phyloP scores from a whole-genome alignment of 2,888 invertebrate genomes.

The Lepidochrysops patricia region DNA sequence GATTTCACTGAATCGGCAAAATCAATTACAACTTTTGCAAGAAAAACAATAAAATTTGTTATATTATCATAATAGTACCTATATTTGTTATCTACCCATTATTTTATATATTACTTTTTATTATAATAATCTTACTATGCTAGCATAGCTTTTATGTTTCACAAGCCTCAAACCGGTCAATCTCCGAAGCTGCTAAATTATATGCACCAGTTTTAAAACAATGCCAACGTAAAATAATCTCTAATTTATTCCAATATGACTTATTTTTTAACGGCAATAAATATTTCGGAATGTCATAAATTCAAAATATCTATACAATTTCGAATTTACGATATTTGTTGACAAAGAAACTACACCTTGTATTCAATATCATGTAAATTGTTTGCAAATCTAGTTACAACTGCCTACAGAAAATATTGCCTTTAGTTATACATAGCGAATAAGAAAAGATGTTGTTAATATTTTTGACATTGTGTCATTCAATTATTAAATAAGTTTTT shows the following conservation, averaged over 20 bases:
- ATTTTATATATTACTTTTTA: background rate
- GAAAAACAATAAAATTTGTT: no score
- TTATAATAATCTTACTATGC: background rate
- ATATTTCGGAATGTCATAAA: conserved; percentile 37
- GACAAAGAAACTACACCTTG: background rate
- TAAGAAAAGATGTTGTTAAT: background rate
- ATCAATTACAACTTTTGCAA: no score
- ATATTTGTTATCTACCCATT: no score
- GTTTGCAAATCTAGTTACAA: background rate
- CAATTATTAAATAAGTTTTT: no score
- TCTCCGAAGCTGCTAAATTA: conserved; percentile 45
- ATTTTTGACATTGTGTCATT: background rate
- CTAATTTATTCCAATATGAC: background rate
- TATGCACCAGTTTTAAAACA: conserved; percentile 57
- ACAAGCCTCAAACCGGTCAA: conserved; percentile 36
- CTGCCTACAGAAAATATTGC: background rate
- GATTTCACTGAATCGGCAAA: no score
- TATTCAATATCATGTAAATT: background rate
- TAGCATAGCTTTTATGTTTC: conserved; percentile 13
- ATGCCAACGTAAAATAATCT: background rate
- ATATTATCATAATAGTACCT: no score
- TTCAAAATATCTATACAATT: conserved; percentile 30
- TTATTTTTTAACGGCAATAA: background rate
- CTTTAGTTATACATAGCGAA: no score
- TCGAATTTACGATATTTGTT: conserved; percentile 27